phyloP scores from a whole-genome alignment of 2,888 invertebrate genomes.

The Dendrolimus pini region DNA sequence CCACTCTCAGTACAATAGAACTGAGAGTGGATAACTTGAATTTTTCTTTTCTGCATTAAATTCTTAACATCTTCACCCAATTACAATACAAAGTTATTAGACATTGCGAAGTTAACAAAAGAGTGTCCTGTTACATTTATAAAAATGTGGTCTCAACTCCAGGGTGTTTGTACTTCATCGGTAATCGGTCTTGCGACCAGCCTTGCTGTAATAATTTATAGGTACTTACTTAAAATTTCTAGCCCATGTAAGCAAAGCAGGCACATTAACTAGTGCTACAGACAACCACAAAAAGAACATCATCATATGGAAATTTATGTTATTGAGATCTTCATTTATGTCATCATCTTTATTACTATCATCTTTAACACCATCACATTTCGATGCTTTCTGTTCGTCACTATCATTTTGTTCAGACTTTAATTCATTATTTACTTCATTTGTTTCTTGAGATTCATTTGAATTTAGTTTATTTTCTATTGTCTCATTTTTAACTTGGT shows the following conservation, averaged over 20 bases:
- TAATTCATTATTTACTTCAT: background rate
- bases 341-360: constrained; percentile 9
- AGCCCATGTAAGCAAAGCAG: constrained; percentile 87
- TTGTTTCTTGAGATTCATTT: background rate
- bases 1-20: too few relatives aligned
- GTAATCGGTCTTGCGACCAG: too few relatives aligned
- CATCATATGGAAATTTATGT: constrained; percentile 84
- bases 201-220: too few relatives aligned
- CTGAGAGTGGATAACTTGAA: too few relatives aligned
- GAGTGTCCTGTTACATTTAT: too few relatives aligned
- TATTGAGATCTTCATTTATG: constrained; percentile 50
- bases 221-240: constrained; percentile 83
- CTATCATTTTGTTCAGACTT: constrained; percentile 10
- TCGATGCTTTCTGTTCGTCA: constrained; percentile 12
- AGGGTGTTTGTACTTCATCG: too few relatives aligned
- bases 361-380: constrained; percentile 10
- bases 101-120: too few relatives aligned
- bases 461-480: background rate
- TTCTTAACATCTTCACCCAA: too few relatives aligned
- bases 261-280: constrained; percentile 81
- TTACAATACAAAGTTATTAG: too few relatives aligned
- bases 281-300: constrained; percentile 82
- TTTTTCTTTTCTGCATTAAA: too few relatives aligned
- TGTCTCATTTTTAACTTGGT: background rate
- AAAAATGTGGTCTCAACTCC: too few relatives aligned